Evolutionary conservation across 1,140 invertebrate species (phyloP), one percentile per base, ranked within the genome.

Genomic region (Zaprionus nigranus): DNA sequence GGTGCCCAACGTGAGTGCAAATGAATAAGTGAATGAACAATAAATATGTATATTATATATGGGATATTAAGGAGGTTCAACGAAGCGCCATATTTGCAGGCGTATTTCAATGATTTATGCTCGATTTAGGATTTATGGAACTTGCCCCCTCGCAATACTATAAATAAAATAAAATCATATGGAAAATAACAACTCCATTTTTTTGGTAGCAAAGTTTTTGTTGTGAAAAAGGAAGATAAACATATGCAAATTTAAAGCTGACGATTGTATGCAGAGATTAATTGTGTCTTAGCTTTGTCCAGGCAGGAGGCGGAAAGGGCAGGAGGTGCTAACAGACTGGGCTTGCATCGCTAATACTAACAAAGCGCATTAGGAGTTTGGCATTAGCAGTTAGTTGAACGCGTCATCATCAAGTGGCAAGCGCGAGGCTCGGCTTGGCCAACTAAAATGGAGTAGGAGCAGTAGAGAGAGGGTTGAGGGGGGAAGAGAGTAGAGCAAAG

Each of bases 321-420:
- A 49, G 43, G 6, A 6, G 6, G 13, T 17, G 43, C 17, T 22
- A 49, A 49, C 17, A 1, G 17, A 15, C 17, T 9, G 43, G 15
- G 43, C 2, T 17, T 12, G 11, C 46, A 24, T 51, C 46, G 3
- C 46, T 51, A 51, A 12, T 20, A 24, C 46, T 51, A 51, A 24
- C 46, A 51, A 51, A 51, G 46, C 20, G 46, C 46, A 51, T 51
- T 51, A 51, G 46, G 46, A 51, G 46, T 51, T 51, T 51, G 46
- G 46, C 46, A 51, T 51, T 51, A 51, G 46, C 46, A 51, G 46
- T 51, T 51, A 51, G 46, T 51, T 51, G 46, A 51, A 51, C 46
- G 46, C 46, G 46, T 51, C 46, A 51, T 51, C 46, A 51, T 51
- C 46, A 51, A 51, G 46, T 46, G 40, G 40, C 46, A 22, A 51